These are phyloP conservation scores for Cetonia aurata DNA, from an alignment of 2,888 invertebrate species.

Conservation along the genomic window DNA sequence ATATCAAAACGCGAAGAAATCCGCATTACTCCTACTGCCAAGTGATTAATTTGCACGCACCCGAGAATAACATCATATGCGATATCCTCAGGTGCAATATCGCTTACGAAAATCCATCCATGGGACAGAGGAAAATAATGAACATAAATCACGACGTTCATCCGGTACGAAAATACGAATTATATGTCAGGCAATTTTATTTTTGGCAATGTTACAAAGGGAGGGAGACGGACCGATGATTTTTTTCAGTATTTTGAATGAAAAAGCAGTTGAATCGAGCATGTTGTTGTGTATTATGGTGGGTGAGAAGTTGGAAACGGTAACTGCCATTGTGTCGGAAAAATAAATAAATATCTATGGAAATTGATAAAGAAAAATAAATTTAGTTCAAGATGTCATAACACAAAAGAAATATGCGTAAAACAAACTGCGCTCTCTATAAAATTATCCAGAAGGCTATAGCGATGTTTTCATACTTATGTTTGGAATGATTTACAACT, in stretches of 20 bases:
- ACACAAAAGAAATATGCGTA: too few relatives aligned
- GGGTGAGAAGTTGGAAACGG: too few relatives aligned
- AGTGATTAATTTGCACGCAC: slow-evolving; percentile 4
- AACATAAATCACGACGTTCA: slow-evolving; percentile 1
- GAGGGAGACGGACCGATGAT: slow-evolving; percentile 2
- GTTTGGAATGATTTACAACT: too few relatives aligned
- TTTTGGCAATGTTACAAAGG: slow-evolving; percentile 11
- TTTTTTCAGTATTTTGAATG: slow-evolving; percentile 14
- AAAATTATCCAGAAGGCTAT: too few relatives aligned
- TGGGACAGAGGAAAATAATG: slow-evolving; percentile 10
- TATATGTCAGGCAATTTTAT: slow-evolving; percentile 13
- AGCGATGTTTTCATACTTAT: too few relatives aligned
- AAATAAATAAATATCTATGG: too few relatives aligned
- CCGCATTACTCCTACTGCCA: not conserved
- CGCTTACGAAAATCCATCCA: slow-evolving; percentile 5
- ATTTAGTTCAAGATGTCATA: too few relatives aligned
- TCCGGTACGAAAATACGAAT: slow-evolving; percentile 6
- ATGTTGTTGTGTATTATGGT: not conserved
- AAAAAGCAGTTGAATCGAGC: slow-evolving; percentile 15
- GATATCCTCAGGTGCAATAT: slow-evolving; percentile 13
- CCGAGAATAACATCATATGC: not conserved
- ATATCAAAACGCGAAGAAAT: not conserved
- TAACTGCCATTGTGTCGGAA: too few relatives aligned
- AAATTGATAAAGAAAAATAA: too few relatives aligned
- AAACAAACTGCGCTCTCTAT: too few relatives aligned